These are phyloP conservation scores for Camponotus floridanus DNA, from an alignment of 1,140 invertebrate genomes.

Conservation along the genomic window DNA sequence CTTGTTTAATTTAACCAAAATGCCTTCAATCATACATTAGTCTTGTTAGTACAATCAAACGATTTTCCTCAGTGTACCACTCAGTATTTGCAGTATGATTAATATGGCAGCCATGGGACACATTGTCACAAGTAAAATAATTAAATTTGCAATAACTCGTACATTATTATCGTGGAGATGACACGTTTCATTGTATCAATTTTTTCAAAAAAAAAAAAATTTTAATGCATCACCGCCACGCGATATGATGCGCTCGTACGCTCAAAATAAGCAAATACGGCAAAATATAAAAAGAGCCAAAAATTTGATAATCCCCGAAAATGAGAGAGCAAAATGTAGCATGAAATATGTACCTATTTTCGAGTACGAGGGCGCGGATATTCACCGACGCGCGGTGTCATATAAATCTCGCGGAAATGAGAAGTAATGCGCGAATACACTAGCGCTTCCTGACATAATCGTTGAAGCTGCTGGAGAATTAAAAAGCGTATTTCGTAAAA, in stretches of 20 bases:
- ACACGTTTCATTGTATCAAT: neutral
- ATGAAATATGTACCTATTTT: constrained; percentile 68
- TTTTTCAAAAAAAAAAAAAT: constrained; percentile 7
- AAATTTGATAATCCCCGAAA: constrained; percentile 58
- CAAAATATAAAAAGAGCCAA: neutral
- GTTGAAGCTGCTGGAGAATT: constrained; percentile 59
- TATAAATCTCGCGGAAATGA: constrained; percentile 53
- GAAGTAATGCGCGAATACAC: constrained; percentile 64
- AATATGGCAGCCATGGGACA: neutral
- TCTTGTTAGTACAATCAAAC: too few relatives aligned
- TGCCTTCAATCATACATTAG: too few relatives aligned
- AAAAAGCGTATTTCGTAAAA: constrained; percentile 71
- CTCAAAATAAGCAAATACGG: neutral
- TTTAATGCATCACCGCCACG: neutral
- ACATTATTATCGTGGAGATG: neutral
- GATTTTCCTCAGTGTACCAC: too few relatives aligned
- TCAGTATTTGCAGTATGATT: neutral
- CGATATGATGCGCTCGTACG: neutral
- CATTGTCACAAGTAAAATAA: neutral
- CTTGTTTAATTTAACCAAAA: too few relatives aligned
- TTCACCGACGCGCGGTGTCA: constrained; percentile 44
- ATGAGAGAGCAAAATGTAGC: constrained; percentile 31
- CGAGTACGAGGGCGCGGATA: constrained; percentile 39
- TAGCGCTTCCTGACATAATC: constrained; percentile 65
- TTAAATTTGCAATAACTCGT: neutral